Evolutionary conservation across 2,888 invertebrate genomes (phyloP), one percentile per base, ranked within the genome.

Genomic region (Drosophila macrospina): DNA sequence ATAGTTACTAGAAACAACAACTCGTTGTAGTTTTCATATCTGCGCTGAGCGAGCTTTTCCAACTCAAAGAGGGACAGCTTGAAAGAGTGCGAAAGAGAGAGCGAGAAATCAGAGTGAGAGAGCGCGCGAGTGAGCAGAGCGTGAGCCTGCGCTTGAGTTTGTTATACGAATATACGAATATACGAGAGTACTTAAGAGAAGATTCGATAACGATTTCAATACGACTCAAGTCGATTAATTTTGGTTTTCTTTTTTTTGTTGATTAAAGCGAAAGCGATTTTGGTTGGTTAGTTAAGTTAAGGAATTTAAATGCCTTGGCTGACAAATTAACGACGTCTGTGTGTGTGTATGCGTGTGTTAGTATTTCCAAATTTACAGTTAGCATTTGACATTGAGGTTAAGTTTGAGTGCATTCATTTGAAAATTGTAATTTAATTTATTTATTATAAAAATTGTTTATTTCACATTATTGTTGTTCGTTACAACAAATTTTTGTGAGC

Each of bases 321-420:
- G 70, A 78, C 61, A 74, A 78, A 64, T 85, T 85, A 85, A 71
- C 84, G 84, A 80, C 84, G 84, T 71, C 84, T 85, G 84, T 50
- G 34, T 42, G 47, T 26, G 26, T 30, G 41, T 28, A 36, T 30
- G 20, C 36, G 36, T 32, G 51, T 13, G 41, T 16, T 56, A 6
- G 39, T 10, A 20, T 32, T 41, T 26, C 4, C 4, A n/a, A 41
- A 32, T 52, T 52, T 54, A 52, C 52, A 55, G 42, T 55, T 54
- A 30, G 42, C 54, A 54, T 42, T 41, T 30, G 28, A 54, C 28
- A 54, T 54, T 41, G 54, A 42, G 32, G 44, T 54, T 54, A 54
- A 24, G 39, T 62, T 37, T 48, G n/a, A n/a, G n/a, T n/a, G n/a
- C n/a, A n/a, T n/a, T n/a, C n/a, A n/a, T n/a, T n/a, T n/a, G n/a